These are phyloP conservation scores for Tapera naevia DNA, from an alignment of 2,797 vertebrate species.

Conservation along the genomic window DNA sequence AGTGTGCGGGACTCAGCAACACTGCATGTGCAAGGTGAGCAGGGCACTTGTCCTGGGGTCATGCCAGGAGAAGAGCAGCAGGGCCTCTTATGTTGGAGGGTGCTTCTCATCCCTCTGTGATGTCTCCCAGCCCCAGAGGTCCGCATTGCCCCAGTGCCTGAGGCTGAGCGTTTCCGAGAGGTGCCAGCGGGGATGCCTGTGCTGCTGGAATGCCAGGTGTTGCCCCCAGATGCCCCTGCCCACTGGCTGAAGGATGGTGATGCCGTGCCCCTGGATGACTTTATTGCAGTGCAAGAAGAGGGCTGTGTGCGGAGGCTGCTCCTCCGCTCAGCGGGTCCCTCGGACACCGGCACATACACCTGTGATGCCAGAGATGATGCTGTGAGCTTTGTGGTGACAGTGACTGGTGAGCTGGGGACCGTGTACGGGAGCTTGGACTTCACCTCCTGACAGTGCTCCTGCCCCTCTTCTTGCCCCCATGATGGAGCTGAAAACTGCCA, in stretches of 20 bases:
- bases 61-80: neutral
- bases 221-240: conserved; percentile 71
- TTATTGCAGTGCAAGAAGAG: conserved; percentile 77
- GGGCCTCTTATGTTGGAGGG: neutral
- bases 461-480: neutral
- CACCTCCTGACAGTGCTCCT: neutral
- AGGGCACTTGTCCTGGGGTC: neutral
- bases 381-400: conserved; percentile 86
- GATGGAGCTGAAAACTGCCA: neutral
- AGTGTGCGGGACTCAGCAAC: conserved; percentile 86
- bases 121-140: conserved; percentile 66
- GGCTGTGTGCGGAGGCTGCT: conserved; percentile 77
- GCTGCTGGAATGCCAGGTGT: conserved; percentile 84
- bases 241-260: conserved; percentile 90
- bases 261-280: conserved; percentile 76
- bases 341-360: conserved; percentile 85
- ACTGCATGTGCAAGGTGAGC: conserved; percentile 90
- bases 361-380: conserved; percentile 85
- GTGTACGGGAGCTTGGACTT: neutral
- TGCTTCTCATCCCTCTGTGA: fast-evolving
- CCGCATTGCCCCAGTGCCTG: neutral
- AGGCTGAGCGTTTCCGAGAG: neutral
- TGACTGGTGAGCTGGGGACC: conserved; percentile 80
- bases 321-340: conserved; percentile 77
- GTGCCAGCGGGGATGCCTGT: conserved; percentile 69